Conservation (phyloP, 2,888 invertebrate genomes). For the Yponomeuta plumbellus region DNA sequence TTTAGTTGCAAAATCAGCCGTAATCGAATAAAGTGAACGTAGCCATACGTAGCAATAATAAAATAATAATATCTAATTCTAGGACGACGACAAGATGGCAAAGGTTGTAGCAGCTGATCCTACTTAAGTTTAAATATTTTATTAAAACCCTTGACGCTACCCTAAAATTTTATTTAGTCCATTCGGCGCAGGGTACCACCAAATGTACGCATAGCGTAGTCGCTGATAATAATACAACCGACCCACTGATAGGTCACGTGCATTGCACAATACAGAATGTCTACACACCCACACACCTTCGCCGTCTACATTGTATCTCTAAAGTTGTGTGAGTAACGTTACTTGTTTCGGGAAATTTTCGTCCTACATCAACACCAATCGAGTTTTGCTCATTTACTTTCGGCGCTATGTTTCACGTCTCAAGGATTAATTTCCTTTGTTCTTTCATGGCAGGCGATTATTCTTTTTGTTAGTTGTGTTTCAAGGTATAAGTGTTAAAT, state of each 20-base stretch:
- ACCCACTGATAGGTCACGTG: constrained; percentile 31
- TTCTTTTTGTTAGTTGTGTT: constrained; percentile 17
- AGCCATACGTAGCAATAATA: no score
- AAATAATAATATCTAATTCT: no score
- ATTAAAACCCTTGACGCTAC: neutral
- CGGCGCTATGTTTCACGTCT: neutral
- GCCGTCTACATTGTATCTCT: constrained; percentile 17
- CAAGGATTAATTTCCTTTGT: neutral
- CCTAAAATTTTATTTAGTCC: neutral
- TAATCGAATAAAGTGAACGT: no score
- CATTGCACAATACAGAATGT: constrained; percentile 23
- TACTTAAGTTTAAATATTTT: neutral
- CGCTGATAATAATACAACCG: constrained; percentile 24
- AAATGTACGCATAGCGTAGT: constrained; percentile 21
- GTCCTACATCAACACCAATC: no score
- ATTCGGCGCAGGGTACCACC: constrained; percentile 16
- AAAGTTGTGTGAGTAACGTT: neutral
- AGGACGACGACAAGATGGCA: neutral
- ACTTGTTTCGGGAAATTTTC: neutral
- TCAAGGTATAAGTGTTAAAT: constrained; percentile 55
- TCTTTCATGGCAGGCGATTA: constrained; percentile 7
- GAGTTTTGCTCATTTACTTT: neutral
- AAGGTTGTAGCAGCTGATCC: neutral
- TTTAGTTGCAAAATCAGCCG: no score
- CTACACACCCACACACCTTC: constrained; percentile 22